These are phyloP conservation scores for Steinernema feltiae DNA, from an alignment of 1,140 invertebrate genomes.

Conservation along the genomic window DNA sequence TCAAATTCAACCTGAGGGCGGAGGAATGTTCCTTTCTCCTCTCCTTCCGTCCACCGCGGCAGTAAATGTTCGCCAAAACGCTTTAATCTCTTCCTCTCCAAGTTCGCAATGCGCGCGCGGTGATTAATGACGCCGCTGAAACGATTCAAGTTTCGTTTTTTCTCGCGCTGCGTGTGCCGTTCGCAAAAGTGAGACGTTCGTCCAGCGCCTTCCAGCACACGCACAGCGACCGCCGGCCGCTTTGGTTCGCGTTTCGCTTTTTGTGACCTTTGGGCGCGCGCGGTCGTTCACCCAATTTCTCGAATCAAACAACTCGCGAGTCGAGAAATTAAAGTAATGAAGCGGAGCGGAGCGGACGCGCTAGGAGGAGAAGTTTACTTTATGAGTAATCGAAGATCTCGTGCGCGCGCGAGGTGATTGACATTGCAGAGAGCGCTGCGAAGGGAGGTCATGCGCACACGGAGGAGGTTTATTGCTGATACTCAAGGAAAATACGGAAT, in stretches of 20 bases:
- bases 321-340: not conserved
- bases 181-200: constrained; percentile 13
- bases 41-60: not conserved
- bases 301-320: not conserved
- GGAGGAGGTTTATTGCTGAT: too few species aligned
- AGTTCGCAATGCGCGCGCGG: not conserved
- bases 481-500: too few species aligned
- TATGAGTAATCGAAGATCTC: not conserved
- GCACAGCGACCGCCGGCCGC: not conserved
- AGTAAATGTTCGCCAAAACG: too few species aligned
- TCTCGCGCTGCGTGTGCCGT: not conserved
- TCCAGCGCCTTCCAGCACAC: not conserved
- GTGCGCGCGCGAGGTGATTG: not conserved
- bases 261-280: not conserved
- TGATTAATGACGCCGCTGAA: not conserved
- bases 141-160: not conserved
- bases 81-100: not conserved
- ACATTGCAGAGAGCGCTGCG: not conserved
- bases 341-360: not conserved
- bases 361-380: not conserved
- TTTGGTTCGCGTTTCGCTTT: constrained; percentile 5
- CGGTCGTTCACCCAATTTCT: constrained; percentile 4
- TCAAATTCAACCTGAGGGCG: too few species aligned
- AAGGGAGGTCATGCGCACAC: too few species aligned
- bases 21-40: not conserved